These are phyloP conservation scores for Acleris emargana DNA, from an alignment of 2,888 invertebrate species.

Conservation along the genomic window DNA sequence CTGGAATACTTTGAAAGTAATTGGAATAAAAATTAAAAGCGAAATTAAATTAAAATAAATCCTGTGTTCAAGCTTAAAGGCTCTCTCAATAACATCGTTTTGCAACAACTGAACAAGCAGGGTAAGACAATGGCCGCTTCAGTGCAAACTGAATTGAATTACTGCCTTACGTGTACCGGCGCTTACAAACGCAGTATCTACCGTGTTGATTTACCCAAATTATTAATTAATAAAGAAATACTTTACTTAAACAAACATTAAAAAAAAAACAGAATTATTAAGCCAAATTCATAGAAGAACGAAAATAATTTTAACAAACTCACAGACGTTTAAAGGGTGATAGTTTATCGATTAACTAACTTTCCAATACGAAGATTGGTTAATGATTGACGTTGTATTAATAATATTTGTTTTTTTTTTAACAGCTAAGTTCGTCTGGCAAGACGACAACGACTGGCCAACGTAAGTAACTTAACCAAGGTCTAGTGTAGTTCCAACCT, in stretches of 20 bases:
- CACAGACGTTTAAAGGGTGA: not conserved
- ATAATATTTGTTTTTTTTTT: not conserved
- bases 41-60: not conserved
- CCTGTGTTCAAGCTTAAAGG: not conserved
- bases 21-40: too few species aligned
- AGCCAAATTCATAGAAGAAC: not conserved
- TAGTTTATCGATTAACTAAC: not conserved
- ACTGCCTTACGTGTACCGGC: too few species aligned
- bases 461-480: constrained; percentile 7
- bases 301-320: too few species aligned
- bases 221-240: too few species aligned
- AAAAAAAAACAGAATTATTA: not conserved
- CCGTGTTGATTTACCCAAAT: too few species aligned
- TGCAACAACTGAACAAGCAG: constrained; percentile 12
- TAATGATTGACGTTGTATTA: not conserved
- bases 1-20: too few species aligned
- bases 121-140: constrained; percentile 4
- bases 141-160: not conserved
- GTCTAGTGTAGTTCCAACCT: not conserved
- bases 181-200: too few species aligned
- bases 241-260: too few species aligned
- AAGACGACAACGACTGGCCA: constrained; percentile 37
- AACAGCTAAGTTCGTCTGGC: constrained; percentile 43
- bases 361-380: not conserved
- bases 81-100: constrained; percentile 1